Conservation (phyloP, 2,888 invertebrate genomes). For the Phengaris arion region DNA sequence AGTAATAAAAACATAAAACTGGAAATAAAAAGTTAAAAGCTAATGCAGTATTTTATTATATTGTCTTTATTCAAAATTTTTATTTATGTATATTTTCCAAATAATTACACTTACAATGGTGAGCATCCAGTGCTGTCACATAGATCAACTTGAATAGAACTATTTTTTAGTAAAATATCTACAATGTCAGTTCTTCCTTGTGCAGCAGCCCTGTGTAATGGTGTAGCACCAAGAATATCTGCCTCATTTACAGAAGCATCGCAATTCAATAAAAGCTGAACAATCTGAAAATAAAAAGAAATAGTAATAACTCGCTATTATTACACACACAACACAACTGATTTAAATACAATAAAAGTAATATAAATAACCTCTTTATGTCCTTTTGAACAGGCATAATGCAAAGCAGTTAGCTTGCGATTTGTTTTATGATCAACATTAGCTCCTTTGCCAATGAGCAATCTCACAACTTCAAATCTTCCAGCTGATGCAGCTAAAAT, state of each 20-base stretch:
- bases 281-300: slow-evolving; percentile 75
- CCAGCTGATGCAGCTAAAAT: slow-evolving; percentile 91
- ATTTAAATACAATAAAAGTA: background rate
- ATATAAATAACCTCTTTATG: slow-evolving; percentile 80
- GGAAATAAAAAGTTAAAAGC: background rate
- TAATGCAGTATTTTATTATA: background rate
- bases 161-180: slow-evolving; percentile 81
- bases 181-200: slow-evolving; percentile 89
- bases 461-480: slow-evolving; percentile 82
- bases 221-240: slow-evolving; percentile 78
- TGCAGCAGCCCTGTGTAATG: slow-evolving; percentile 87
- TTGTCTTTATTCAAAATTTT: no score
- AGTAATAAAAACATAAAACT: background rate
- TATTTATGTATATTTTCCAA: no score
- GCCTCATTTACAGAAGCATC: slow-evolving; percentile 82
- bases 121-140: slow-evolving; percentile 87
- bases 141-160: slow-evolving; percentile 76
- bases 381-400: slow-evolving; percentile 92
- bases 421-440: slow-evolving; percentile 85
- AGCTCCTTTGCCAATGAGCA: slow-evolving; percentile 83
- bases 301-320: no score
- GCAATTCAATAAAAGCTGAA: slow-evolving; percentile 81
- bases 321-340: no score
- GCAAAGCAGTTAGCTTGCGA: slow-evolving; percentile 88
- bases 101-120: slow-evolving; percentile 80